A percentile compares a stretch with the other conserved stretches of the same genome.
phyloP scores from a whole-genome alignment of 2,797 vertebrate genomes.

The Sebastes ruberrimus region DNA sequence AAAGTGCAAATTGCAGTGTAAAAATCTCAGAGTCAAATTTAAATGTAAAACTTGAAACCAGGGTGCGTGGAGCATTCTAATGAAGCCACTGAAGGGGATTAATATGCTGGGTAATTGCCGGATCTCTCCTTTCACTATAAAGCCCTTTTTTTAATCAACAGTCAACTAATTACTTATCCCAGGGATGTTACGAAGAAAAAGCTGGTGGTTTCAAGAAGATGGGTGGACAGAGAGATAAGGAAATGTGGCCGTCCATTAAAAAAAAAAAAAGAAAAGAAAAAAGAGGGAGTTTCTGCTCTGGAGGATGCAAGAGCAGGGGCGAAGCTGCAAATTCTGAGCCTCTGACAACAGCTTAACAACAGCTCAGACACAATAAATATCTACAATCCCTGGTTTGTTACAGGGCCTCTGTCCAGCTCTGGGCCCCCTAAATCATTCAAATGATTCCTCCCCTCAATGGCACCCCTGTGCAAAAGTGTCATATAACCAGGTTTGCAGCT shows the following conservation, averaged over 20 bases:
- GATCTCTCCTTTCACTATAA: constrained; percentile 70
- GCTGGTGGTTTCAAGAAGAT: constrained; percentile 43
- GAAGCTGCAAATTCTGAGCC: constrained; percentile 13
- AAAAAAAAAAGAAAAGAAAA: not conserved
- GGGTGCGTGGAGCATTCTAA: constrained; percentile 74
- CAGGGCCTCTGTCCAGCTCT: constrained; percentile 10
- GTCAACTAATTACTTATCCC: constrained; percentile 76
- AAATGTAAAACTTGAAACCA: constrained; percentile 77
- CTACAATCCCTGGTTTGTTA: constrained; percentile 39
- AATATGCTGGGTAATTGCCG: constrained; percentile 80
- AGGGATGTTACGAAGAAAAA: constrained; percentile 56
- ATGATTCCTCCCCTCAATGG: not conserved
- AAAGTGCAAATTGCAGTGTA: constrained; percentile 77
- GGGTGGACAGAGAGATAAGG: constrained; percentile 45
- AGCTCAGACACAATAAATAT: constrained; percentile 57
- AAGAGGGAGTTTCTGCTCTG: not conserved
- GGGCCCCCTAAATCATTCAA: constrained; percentile 39
- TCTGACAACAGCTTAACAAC: constrained; percentile 47
- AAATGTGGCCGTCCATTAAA: constrained; percentile 2
- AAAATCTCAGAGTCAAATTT: constrained; percentile 75
- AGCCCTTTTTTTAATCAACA: constrained; percentile 77
- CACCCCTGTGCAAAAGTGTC: constrained; percentile 14
- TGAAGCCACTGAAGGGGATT: constrained; percentile 79
- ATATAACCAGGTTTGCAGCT: constrained; percentile 15
- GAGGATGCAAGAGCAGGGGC: constrained; percentile 1